Conservation (phyloP, 2,113 vertebrate species). For the Sinosuthora webbiana region DNA sequence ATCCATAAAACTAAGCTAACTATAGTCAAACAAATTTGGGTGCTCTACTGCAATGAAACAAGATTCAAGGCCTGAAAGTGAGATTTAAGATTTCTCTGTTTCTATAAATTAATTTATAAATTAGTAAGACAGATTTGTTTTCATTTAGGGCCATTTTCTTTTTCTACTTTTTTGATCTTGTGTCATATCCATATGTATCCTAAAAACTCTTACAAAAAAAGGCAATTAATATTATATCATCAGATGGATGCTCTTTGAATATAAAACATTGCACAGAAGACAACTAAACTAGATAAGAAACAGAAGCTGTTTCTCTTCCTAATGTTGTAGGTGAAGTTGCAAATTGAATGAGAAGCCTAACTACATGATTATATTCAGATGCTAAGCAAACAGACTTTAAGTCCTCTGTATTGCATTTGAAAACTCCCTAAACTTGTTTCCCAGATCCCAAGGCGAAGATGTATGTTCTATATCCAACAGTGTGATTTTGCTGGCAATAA, state of each 20-base stretch:
- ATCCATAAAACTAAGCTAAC: not conserved
- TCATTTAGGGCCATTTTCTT: not conserved
- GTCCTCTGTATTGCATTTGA: not conserved
- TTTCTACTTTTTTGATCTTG: not conserved
- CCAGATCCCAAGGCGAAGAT: not conserved
- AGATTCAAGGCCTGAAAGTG: not conserved
- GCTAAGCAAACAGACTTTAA: not conserved
- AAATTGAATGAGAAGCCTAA: slow-evolving; percentile 7
- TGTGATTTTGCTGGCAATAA: not conserved
- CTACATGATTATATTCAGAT: not conserved
- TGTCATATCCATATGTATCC: not conserved
- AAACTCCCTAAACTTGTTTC: not conserved
- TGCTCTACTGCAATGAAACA: not conserved
- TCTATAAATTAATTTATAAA: not conserved
- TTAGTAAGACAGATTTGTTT: not conserved
- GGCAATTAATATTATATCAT: not conserved
- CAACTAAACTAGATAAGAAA: not conserved
- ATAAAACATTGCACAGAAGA: not conserved
- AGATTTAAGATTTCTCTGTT: not conserved
- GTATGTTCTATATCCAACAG: not conserved
- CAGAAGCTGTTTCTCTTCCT: not conserved
- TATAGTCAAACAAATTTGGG: not conserved
- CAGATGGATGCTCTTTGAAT: not conserved
- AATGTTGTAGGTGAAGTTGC: not conserved
- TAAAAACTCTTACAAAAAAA: not conserved